These are phyloP conservation scores for Pristionchus entomophagus DNA, from an alignment of 2,888 invertebrate genomes.

Conservation along the genomic window DNA sequence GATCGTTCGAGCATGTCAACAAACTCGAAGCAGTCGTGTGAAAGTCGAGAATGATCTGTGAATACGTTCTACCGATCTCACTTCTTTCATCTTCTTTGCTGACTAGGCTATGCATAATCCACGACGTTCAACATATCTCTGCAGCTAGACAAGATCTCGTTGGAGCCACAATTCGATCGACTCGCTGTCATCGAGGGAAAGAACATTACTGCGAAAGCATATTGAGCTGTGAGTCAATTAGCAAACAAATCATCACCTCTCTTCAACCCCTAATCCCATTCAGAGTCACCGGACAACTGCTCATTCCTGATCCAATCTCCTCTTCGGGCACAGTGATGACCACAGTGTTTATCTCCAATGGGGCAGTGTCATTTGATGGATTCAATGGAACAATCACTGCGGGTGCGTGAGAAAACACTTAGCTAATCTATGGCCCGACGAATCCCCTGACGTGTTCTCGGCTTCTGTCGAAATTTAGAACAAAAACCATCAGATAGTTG, in stretches of 20 bases:
- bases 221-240: neutral
- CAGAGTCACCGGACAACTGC: neutral
- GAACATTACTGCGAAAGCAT: conserved; percentile 14
- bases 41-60: no score
- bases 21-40: no score
- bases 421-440: no score
- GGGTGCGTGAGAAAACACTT: neutral
- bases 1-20: no score
- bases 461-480: no score
- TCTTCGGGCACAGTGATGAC: neutral
- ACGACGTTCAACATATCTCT: neutral
- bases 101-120: no score
- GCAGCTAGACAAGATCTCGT: neutral
- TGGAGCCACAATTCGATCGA: neutral
- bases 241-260: neutral
- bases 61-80: no score
- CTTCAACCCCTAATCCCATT: neutral
- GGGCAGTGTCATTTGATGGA: neutral
- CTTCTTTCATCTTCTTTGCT: no score
- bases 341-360: conserved; percentile 6
- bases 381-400: conserved; percentile 30
- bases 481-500: no score
- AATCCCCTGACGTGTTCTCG: no score
- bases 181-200: conserved; percentile 21
- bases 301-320: neutral